Evolutionary conservation across 2,797 vertebrate genomes (phyloP), one percentile per base, ranked within the genome.

Genomic region (Onychomys torridus): DNA sequence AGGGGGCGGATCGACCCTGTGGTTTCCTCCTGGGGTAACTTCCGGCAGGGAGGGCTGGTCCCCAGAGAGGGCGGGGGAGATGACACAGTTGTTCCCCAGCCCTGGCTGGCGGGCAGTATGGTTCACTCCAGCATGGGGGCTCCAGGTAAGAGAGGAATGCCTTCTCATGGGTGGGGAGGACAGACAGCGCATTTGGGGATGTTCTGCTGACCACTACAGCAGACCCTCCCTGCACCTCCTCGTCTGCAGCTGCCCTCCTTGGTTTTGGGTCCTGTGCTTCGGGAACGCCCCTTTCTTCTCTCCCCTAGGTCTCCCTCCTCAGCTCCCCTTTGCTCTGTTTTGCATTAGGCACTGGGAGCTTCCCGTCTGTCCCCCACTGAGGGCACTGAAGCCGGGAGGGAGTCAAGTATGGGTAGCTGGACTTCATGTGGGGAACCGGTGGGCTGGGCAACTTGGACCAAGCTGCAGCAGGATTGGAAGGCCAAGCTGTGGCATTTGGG

Each of bases 81-180:
- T 97, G 97, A 97, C 96, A 98, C 96, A 97, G 96, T 98, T 96
- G 97, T 98, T 97, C 96, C 97, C 97, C 95, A 96, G 95, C 96
- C 93, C 96, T 61, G 90, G 90, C 76, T 86, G 96, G 97, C 94
- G 77, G 96, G 93, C 95, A 97, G 96, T 97, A 95, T 97, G 98
- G 97, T 98, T 98, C 97, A 96, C 95, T 97, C 95, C 65, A 93
- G 94, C 96, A 97, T 98, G 97, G 98, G 98, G 98, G 97, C 97
- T 97, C 96, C 98, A 98, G 98, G 98, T 98, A 98, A 97, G 97
- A 61, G 79, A 46, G 59, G 9, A 2, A 49, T 75, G 67, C 16
- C 84, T 40, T 90, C 19, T 2, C 63, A 1, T 21, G 2, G 71
- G 23, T 32, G 9, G 5, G n/a, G 32, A n/a, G 21, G 23, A n/a